phyloP scores from a whole-genome alignment of 2,888 invertebrate genomes.

The Nemurella pictetii region DNA sequence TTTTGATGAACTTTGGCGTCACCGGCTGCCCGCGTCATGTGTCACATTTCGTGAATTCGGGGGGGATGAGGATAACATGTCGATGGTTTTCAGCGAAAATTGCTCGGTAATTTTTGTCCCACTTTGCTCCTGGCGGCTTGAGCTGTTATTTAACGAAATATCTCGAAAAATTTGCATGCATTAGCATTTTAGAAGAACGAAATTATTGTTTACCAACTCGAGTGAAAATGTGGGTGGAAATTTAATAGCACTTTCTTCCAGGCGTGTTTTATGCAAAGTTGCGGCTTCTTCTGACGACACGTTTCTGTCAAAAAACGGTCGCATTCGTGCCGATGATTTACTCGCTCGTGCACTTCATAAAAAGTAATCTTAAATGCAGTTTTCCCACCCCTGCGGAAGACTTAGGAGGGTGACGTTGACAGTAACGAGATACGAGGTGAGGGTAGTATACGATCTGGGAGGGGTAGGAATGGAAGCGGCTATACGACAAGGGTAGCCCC shows the following conservation, averaged over 20 bases:
- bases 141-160: neutral
- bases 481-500: neutral
- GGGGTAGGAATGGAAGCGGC: neutral
- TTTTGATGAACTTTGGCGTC: neutral
- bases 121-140: too few relatives aligned
- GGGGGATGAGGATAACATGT: neutral
- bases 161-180: neutral
- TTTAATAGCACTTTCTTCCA: neutral
- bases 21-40: neutral
- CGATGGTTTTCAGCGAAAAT: neutral
- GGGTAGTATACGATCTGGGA: neutral
- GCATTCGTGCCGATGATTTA: neutral
- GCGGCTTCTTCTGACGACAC: neutral
- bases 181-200: neutral
- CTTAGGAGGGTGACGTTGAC: slow-evolving; percentile 24
- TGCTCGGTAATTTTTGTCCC: neutral
- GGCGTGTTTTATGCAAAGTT: neutral
- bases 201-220: neutral
- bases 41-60: neutral
- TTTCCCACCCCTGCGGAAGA: slow-evolving; percentile 15
- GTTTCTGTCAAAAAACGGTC: neutral
- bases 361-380: neutral
- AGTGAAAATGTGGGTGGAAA: neutral
- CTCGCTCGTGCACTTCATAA: slow-evolving; percentile 4
- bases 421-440: slow-evolving; percentile 24